phyloP scores from a whole-genome alignment of 2,888 invertebrate genomes.

The Coecobrya sp. region DNA sequence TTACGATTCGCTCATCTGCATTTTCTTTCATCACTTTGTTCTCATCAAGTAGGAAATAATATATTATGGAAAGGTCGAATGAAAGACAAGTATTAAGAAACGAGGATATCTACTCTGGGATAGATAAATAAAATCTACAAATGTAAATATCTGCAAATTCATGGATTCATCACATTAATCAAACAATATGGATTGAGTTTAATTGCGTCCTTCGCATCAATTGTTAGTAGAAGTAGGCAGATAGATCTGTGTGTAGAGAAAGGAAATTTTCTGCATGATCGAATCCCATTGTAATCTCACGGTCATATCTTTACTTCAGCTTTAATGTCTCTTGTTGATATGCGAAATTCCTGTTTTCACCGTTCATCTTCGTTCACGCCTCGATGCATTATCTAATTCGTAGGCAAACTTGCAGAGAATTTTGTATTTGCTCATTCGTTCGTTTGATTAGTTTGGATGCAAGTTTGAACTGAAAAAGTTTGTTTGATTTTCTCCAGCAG shows the following conservation, averaged over 20 bases:
- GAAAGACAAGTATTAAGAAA: slow-evolving; percentile 5
- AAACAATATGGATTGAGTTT: slow-evolving; percentile 13
- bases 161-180: not conserved
- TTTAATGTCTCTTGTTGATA: slow-evolving; percentile 35
- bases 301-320: not conserved
- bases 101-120: not conserved
- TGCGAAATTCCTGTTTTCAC: slow-evolving; percentile 27
- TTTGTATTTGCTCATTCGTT: slow-evolving; percentile 53
- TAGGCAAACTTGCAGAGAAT: slow-evolving; percentile 21
- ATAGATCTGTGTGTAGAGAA: slow-evolving; percentile 13
- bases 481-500: slow-evolving; percentile 39
- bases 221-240: not conserved
- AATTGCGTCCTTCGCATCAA: not conserved
- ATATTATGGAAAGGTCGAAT: slow-evolving; percentile 9
- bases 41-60: not conserved
- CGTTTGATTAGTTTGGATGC: slow-evolving; percentile 37
- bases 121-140: slow-evolving; percentile 25
- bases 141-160: slow-evolving; percentile 13
- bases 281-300: not conserved
- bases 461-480: slow-evolving; percentile 53
- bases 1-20: not conserved
- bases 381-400: not conserved
- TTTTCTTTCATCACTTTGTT: slow-evolving; percentile 4
- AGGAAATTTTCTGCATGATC: slow-evolving; percentile 35
- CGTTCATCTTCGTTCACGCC: not conserved